Percentiles rank a stretch among this genome's conserved stretches.
phyloP scores from a whole-genome alignment of 2,888 invertebrate species.

The Heteropelma amictum region DNA sequence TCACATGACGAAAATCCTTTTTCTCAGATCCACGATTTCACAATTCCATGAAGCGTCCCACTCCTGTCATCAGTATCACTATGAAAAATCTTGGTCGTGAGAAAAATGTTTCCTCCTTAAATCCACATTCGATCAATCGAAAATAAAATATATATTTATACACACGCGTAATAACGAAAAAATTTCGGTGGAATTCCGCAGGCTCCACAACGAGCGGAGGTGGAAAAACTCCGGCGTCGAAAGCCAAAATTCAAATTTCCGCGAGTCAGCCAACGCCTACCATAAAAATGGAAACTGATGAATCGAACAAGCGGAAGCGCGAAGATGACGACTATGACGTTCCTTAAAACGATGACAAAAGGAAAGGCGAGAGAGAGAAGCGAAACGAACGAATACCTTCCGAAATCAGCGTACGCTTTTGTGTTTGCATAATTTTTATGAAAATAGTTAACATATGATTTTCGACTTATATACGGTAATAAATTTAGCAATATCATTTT shows the following conservation, averaged over 20 bases:
- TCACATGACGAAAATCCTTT: not conserved
- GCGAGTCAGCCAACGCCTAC: conserved; percentile 67
- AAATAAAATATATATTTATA: not conserved
- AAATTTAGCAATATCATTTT: conserved; percentile 3
- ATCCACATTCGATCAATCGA: not conserved
- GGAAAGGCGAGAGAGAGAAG: not conserved
- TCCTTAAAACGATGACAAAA: conserved; percentile 60
- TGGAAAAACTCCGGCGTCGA: conserved; percentile 67
- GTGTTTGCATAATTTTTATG: conserved; percentile 47
- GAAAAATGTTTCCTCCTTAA: not conserved
- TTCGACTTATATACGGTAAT: conserved; percentile 24
- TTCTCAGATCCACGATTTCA: conserved; percentile 40
- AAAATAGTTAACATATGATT: conserved; percentile 37
- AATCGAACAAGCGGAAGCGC: conserved; percentile 71
- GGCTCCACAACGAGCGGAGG: conserved; percentile 53
- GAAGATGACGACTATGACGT: conserved; percentile 75
- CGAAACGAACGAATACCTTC: conserved; percentile 35
- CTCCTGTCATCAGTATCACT: conserved; percentile 41
- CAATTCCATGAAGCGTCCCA: conserved; percentile 35
- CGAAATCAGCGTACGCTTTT: conserved; percentile 32
- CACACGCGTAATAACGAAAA: not conserved
- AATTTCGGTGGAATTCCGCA: conserved; percentile 4
- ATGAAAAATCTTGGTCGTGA: conserved; percentile 18
- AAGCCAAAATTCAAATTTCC: conserved; percentile 74
- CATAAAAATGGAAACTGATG: conserved; percentile 72